Percentiles rank a stretch among this genome's conserved stretches.
Evolutionary conservation across 2,888 invertebrate genomes (phyloP).

Genomic region (Schizotus pectinicornis): DNA sequence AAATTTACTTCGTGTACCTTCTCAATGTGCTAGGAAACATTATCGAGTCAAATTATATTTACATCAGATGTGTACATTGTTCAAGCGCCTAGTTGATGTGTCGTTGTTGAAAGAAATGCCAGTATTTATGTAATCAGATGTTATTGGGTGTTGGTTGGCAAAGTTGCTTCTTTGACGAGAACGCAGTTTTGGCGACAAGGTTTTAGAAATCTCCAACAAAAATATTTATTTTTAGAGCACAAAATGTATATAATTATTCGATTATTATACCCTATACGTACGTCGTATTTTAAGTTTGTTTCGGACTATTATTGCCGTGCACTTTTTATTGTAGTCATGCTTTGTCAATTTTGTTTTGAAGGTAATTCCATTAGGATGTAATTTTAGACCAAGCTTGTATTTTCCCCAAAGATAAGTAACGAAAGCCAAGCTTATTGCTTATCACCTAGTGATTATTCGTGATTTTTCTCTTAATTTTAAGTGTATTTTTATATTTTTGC

Average conservation of each 20-base stretch:
- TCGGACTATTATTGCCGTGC: slow-evolving; percentile 7
- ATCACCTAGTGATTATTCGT: slow-evolving; percentile 33
- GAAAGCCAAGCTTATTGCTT: slow-evolving; percentile 21
- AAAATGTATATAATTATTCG: slow-evolving; percentile 16
- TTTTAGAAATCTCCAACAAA: neutral
- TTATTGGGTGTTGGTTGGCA: no score
- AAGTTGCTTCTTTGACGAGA: no score
- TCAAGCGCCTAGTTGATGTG: slow-evolving; percentile 26
- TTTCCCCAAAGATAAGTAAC: slow-evolving; percentile 36
- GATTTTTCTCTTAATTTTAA: slow-evolving; percentile 38
- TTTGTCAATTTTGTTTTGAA: slow-evolving; percentile 5
- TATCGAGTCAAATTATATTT: slow-evolving; percentile 25
- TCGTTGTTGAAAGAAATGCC: slow-evolving; percentile 25
- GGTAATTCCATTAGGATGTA: slow-evolving; percentile 12
- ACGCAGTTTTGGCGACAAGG: slow-evolving; percentile 2
- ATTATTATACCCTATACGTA: neutral
- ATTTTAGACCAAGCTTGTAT: slow-evolving; percentile 13
- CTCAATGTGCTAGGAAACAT: slow-evolving; percentile 39
- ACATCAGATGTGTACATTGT: slow-evolving; percentile 19
- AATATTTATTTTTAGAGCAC: slow-evolving; percentile 22
- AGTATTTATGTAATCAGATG: slow-evolving; percentile 12
- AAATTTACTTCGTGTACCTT: slow-evolving; percentile 47
- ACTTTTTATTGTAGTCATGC: slow-evolving; percentile 4
- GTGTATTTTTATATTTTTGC: slow-evolving; percentile 43
- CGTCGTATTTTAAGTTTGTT: no score